A percentile compares a stretch with the other conserved stretches of the same genome.
phyloP scores from a whole-genome alignment of 2,888 invertebrate genomes.

The Rhagonycha fulva region DNA sequence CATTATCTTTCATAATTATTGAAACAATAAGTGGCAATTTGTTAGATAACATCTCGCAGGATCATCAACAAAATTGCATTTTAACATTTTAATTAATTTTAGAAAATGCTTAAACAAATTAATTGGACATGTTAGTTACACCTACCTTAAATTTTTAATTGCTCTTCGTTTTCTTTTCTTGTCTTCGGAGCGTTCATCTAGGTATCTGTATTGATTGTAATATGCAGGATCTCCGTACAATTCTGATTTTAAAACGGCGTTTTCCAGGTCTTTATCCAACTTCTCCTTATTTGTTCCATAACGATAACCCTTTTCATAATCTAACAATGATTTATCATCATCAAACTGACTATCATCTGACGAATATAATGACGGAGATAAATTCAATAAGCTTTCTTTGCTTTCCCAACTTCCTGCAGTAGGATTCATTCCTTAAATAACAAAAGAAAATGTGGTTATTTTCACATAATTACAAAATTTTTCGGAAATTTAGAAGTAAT shows the following conservation, averaged over 20 bases:
- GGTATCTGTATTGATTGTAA: constrained; percentile 54
- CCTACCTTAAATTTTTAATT: constrained; percentile 36
- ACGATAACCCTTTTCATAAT: constrained; percentile 52
- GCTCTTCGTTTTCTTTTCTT: constrained; percentile 46
- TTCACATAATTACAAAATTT: background rate
- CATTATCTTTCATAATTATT: background rate
- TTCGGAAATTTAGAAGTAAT: too few relatives aligned
- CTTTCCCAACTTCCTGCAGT: constrained; percentile 12
- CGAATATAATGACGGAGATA: constrained; percentile 33
- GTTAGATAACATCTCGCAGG: background rate
- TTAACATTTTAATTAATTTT: background rate
- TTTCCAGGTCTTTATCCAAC: constrained; percentile 58
- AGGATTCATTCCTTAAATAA: constrained; percentile 14
- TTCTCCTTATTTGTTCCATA: constrained; percentile 51
- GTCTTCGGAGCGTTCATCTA: constrained; percentile 44
- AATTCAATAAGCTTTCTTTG: constrained; percentile 11
- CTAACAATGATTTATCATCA: constrained; percentile 50
- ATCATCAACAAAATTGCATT: background rate
- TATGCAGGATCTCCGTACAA: constrained; percentile 64
- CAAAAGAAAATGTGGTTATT: background rate
- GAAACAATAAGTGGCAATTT: background rate
- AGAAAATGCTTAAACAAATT: background rate
- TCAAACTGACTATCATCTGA: constrained; percentile 44
- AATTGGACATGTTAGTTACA: background rate
- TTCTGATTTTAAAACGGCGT: constrained; percentile 66